Base-by-base conservation (phyloP, 2,888 invertebrate species). In the Parapristionchus giblindavisi region DNA sequence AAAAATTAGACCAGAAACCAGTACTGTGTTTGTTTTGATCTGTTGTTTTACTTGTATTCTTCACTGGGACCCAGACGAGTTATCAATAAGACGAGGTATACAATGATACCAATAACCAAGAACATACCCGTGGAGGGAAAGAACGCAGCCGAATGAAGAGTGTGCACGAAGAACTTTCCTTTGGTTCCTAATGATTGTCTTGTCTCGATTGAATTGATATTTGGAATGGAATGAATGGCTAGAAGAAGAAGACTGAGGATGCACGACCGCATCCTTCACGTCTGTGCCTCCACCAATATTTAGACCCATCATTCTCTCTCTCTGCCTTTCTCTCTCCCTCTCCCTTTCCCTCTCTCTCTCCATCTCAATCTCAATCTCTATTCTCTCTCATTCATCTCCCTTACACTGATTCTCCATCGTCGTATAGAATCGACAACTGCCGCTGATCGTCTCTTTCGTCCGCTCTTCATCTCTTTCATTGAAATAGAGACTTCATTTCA, bases 111-210 rank as follows among this genome's bases (percentile, higher is more conserved):
- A n/a, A n/a, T n/a, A n/a, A n/a, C n/a, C n/a, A n/a, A n/a, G n/a
- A n/a, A 65, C 21, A 40, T 8, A 86, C 86, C 86, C 52, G 85
- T 81, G 32, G 77, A 78, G 2, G 81, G 78, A 65, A 87, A 87
- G 73, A 86, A 84, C 32, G 81, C 78, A 8, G 85, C 85, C 4
- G 87, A 87, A 74, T 87, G 87, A 1, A 87, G 81, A 65, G 81
- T 83, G 77, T 87, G 85, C 34, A 83, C 80, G 63, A 82, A 81
- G 75, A 83, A 84, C 60, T 81, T 79, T n/a, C 82, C 83, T 58
- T 80, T 83, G 3, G 73, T 81, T 1, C 79, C 81, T 36, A 75
- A 58, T 2, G 78, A 68, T 73, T 83, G 81, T 43, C 77, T 52
- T 24, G 52, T 68, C 14, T 68, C 51, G 21, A 52, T 68, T 2